phyloP scores from a whole-genome alignment of 2,888 invertebrate species.

The Taenaris catops region DNA sequence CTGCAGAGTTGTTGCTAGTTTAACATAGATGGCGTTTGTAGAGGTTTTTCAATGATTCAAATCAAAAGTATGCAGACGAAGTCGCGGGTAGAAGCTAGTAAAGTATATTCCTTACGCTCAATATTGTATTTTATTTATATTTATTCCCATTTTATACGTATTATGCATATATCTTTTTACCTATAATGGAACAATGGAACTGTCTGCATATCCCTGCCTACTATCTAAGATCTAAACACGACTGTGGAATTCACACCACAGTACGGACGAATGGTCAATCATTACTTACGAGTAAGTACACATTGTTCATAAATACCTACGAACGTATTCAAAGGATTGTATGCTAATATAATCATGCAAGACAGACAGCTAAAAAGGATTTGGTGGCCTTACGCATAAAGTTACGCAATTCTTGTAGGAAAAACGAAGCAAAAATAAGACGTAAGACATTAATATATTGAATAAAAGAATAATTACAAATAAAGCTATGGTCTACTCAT shows the following conservation, averaged over 20 bases:
- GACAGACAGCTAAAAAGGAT: constrained; percentile 24
- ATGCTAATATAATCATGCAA: constrained; percentile 23
- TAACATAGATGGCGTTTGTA: no score
- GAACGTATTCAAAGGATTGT: constrained; percentile 21
- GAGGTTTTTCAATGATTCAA: no score
- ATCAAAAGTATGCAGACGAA: no score
- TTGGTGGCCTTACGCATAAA: constrained; percentile 17
- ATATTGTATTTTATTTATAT: no score
- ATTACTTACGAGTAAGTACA: constrained; percentile 13
- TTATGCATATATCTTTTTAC: constrained; percentile 2
- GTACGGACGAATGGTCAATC: constrained; percentile 12
- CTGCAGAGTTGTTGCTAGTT: no score
- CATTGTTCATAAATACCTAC: constrained; percentile 16
- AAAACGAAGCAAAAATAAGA: no score
- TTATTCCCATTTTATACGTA: constrained; percentile 1
- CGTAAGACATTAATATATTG: no score
- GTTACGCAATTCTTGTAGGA: constrained; percentile 18
- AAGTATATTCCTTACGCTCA: no score
- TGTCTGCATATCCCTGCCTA: neutral
- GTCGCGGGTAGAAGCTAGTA: no score
- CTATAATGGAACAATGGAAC: constrained; percentile 12
- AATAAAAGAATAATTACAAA: no score
- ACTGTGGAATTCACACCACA: constrained; percentile 18
- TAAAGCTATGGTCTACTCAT: no score
- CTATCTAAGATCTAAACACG: constrained; percentile 17